Evolutionary conservation across 2,797 vertebrate species (phyloP).

Genomic region (Chloroceryle inda): DNA sequence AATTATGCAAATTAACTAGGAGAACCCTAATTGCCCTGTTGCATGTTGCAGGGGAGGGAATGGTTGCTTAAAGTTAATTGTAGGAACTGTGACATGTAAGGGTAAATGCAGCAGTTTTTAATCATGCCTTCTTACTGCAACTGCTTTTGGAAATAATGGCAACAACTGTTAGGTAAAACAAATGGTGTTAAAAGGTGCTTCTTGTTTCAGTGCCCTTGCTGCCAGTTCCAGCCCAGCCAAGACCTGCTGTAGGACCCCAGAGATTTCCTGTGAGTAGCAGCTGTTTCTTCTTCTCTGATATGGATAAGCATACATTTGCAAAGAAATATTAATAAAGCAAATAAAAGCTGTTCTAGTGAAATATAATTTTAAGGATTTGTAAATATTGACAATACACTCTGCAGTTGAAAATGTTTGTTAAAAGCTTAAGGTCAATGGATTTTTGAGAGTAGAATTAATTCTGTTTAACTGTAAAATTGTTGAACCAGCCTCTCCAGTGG

Average conservation of each 20-base stretch:
- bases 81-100: not conserved
- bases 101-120: not conserved
- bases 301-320: conserved; percentile 80
- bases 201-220: conserved; percentile 96
- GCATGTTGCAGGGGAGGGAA: conserved; percentile 18
- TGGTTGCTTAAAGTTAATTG: conserved; percentile 31
- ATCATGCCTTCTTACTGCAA: not conserved
- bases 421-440: conserved; percentile 86
- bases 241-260: conserved; percentile 94
- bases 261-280: conserved; percentile 97
- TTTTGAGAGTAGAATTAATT: conserved; percentile 85
- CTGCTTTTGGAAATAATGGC: conserved; percentile 52
- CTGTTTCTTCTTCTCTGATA: conserved; percentile 82
- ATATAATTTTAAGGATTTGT: conserved; percentile 87
- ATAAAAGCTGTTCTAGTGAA: conserved; percentile 85
- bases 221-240: conserved; percentile 94
- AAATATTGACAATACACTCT: conserved; percentile 87
- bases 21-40: conserved; percentile 64
- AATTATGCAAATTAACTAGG: conserved; percentile 40
- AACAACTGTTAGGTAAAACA: conserved; percentile 29
- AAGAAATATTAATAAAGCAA: conserved; percentile 87
- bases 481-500: conserved; percentile 71
- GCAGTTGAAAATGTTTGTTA: conserved; percentile 87
- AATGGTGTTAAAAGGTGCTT: conserved; percentile 72
- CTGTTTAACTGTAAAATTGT: conserved; percentile 83